phyloP scores from a whole-genome alignment of 2,797 vertebrate species.

The Aeoliscus strigatus region DNA sequence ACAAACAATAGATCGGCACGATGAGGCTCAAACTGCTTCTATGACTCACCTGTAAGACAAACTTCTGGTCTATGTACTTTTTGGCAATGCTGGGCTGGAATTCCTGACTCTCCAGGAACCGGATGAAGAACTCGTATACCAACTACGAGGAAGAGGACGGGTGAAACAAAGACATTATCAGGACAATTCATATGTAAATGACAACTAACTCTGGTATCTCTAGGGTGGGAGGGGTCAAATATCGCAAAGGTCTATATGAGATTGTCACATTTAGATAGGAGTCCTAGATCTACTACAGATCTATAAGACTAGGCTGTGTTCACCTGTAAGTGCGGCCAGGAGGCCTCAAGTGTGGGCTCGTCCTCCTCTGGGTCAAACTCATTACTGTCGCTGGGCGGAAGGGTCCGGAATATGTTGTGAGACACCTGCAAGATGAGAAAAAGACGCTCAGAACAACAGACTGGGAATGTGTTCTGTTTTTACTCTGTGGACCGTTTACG shows the following conservation, averaged over 20 bases:
- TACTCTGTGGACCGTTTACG: no score
- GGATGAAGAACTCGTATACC: constrained; percentile 99
- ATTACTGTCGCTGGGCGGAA: constrained; percentile 97
- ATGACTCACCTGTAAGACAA: constrained; percentile 97
- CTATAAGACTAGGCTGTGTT: no score
- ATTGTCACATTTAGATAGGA: no score
- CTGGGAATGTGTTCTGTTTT: no score
- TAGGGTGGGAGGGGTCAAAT: no score
- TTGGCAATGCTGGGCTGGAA: constrained; percentile 99
- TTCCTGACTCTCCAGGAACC: constrained; percentile 99
- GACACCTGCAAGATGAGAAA: constrained; percentile 83
- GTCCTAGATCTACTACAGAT: no score
- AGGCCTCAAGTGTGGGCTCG: constrained; percentile 96
- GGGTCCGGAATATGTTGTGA: constrained; percentile 99
- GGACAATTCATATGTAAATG: no score
- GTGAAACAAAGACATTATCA: not conserved
- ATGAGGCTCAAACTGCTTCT: no score
- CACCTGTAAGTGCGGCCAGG: constrained; percentile 98
- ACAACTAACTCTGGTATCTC: no score
- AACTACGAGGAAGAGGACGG: constrained; percentile 69
- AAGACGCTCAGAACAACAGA: no score
- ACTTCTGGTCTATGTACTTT: constrained; percentile 99
- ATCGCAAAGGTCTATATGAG: no score
- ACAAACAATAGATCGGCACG: no score
- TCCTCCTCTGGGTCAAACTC: constrained; percentile 99